Percentiles rank a stretch among this genome's conserved stretches.
Evolutionary conservation across 2,888 invertebrate genomes (phyloP).

Genomic region (Drosophila mulleri): DNA sequence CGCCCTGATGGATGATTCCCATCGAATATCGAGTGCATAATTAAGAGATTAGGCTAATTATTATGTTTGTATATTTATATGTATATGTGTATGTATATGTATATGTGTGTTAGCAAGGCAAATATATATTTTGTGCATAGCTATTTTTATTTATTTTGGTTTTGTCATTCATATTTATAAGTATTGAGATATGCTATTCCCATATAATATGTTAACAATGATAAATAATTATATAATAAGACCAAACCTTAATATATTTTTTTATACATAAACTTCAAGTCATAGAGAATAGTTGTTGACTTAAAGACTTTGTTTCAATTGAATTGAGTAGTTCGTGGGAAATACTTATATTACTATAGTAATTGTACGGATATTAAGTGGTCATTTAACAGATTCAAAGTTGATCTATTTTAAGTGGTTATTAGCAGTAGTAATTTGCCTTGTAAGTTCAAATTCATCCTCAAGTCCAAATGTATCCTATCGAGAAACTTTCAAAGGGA

Average conservation of each 20-base stretch:
- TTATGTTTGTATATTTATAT: too few relatives aligned
- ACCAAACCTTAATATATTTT: background rate
- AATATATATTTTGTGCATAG: too few relatives aligned
- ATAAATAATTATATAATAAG: background rate
- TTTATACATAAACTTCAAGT: background rate
- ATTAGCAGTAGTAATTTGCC: too few relatives aligned
- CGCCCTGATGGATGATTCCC: background rate
- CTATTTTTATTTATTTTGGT: background rate
- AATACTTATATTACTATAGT: background rate
- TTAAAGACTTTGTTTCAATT: background rate
- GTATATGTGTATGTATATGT: too few relatives aligned
- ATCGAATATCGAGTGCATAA: background rate
- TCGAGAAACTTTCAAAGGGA: too few relatives aligned
- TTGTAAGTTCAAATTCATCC: too few relatives aligned
- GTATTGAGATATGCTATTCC: too few relatives aligned
- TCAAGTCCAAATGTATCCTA: too few relatives aligned
- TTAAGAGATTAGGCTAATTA: background rate
- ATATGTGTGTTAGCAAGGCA: background rate
- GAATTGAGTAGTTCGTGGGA: background rate
- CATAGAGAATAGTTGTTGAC: background rate
- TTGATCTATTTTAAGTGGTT: background rate
- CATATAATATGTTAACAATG: background rate
- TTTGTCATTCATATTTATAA: background rate
- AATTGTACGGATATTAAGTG: background rate
- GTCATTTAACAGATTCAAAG: background rate